Evolutionary conservation across 1,140 invertebrate species (phyloP).

Genomic region (Akabosia matsudoensis): DNA sequence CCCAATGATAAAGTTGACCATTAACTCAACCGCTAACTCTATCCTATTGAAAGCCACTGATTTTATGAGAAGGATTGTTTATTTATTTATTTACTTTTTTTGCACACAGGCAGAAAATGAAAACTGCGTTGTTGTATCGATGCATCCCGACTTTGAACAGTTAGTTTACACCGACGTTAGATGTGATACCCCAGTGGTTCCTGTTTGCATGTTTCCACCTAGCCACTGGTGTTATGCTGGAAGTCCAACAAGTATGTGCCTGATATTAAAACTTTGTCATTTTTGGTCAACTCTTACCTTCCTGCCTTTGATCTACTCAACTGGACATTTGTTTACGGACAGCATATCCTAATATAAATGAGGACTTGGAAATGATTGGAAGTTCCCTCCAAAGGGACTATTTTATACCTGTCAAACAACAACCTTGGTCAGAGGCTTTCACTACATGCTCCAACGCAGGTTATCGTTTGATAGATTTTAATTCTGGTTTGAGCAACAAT

Average conservation of each 20-base stretch:
- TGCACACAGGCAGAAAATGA: background rate
- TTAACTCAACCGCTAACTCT: too few species aligned
- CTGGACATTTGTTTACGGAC: too few species aligned
- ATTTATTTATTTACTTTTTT: too few species aligned
- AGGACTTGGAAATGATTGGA: background rate
- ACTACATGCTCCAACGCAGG: background rate
- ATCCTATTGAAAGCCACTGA: too few species aligned
- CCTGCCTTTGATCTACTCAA: too few species aligned
- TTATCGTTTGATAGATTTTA: background rate
- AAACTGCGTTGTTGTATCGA: background rate
- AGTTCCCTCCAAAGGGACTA: background rate
- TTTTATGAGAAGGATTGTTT: too few species aligned
- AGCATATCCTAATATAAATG: background rate
- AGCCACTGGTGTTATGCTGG: background rate
- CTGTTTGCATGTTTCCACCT: background rate
- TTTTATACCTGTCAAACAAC: background rate
- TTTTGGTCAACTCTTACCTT: too few species aligned
- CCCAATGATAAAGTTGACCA: background rate
- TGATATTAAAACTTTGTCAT: background rate
- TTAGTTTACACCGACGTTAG: background rate
- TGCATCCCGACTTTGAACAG: background rate
- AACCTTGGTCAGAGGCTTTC: background rate
- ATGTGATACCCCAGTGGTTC: background rate
- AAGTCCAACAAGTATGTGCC: background rate
- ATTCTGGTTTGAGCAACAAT: slow-evolving; percentile 1